Evolutionary conservation across 2,888 invertebrate species (phyloP).

Genomic region (Eupeodes latifasciatus): DNA sequence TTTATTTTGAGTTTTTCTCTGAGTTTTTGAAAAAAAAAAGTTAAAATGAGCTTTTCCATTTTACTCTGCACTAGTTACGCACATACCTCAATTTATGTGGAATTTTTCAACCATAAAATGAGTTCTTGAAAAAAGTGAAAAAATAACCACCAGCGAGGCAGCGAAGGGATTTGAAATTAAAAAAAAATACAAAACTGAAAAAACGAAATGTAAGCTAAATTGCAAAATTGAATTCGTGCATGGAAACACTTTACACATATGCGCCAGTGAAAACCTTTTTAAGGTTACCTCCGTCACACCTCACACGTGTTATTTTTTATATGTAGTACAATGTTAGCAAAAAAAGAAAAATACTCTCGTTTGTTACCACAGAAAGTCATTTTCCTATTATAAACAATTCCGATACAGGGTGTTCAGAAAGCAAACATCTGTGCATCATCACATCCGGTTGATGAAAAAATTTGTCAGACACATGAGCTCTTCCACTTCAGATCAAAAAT

Average conservation of each 20-base stretch:
- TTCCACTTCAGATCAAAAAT: too few species aligned
- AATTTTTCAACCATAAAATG: constrained; percentile 24
- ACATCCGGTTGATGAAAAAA: too few species aligned
- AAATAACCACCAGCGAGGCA: background rate
- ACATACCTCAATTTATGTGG: background rate
- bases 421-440: too few species aligned
- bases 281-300: constrained; percentile 18
- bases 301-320: constrained; percentile 24
- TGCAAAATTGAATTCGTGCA: constrained; percentile 21
- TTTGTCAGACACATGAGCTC: too few species aligned
- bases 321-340: background rate
- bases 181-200: background rate
- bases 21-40: background rate
- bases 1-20: background rate
- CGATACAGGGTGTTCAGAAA: background rate
- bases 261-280: constrained; percentile 19
- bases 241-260: constrained; percentile 29
- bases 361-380: constrained; percentile 5
- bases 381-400: background rate
- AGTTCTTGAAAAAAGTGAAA: constrained; percentile 8
- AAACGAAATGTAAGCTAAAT: constrained; percentile 38
- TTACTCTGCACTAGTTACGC: background rate
- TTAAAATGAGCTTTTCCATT: background rate
- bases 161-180: constrained; percentile 22
- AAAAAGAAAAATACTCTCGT: background rate